A percentile compares a stretch with the other conserved stretches of the same genome.
Evolutionary conservation across 2,888 invertebrate species (phyloP).

Genomic region (Cephus runcator): DNA sequence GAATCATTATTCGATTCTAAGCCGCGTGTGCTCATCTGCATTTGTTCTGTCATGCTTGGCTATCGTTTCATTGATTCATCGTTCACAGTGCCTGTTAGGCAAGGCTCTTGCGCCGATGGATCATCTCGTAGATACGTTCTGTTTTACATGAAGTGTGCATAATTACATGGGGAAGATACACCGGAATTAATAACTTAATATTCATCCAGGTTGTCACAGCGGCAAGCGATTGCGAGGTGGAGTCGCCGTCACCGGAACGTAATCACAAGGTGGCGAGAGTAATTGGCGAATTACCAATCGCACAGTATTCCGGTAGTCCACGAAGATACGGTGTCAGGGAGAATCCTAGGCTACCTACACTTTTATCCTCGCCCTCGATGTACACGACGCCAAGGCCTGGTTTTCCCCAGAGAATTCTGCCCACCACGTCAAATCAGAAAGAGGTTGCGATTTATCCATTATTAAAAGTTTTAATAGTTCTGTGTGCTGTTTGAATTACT

Average conservation of each 20-base stretch:
- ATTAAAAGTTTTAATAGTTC: background rate
- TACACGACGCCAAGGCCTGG: constrained; percentile 84
- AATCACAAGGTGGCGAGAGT: constrained; percentile 72
- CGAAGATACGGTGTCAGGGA: constrained; percentile 78
- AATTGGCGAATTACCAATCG: constrained; percentile 88
- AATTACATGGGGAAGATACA: background rate
- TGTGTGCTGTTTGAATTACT: background rate
- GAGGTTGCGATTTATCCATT: constrained; percentile 34
- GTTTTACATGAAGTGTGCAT: background rate
- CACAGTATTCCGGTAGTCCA: constrained; percentile 92
- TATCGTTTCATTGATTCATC: background rate
- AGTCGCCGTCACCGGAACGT: constrained; percentile 58
- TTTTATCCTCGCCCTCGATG: constrained; percentile 74
- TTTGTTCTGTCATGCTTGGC: background rate
- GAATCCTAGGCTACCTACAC: constrained; percentile 70
- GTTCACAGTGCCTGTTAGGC: background rate
- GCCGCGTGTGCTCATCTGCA: background rate
- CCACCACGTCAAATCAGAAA: constrained; percentile 61
- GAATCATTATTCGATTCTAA: background rate
- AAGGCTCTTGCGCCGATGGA: background rate
- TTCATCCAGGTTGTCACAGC: constrained; percentile 53
- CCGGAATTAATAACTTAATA: background rate
- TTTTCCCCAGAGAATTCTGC: constrained; percentile 79
- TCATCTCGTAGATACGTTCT: background rate
- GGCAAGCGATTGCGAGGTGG: constrained; percentile 57